Percentiles rank a stretch among this genome's conserved stretches.
Conservation (phyloP, 2,113 vertebrate species). For the Terrapene triunguis region DNA sequence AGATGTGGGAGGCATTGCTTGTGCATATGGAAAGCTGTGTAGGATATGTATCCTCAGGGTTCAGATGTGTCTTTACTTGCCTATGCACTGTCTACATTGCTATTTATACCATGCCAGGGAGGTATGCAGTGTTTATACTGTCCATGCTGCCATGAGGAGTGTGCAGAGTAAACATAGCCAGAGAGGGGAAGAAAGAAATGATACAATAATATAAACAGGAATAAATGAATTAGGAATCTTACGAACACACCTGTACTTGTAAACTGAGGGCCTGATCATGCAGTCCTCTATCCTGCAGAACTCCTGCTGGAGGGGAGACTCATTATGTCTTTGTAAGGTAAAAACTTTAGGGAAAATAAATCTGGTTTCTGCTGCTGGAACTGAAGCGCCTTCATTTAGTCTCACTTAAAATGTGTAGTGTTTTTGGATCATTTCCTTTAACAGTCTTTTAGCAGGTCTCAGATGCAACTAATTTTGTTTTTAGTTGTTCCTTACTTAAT, state of each 20-base stretch:
- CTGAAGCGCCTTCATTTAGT: slow-evolving; percentile 8
- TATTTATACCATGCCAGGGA: too few relatives aligned
- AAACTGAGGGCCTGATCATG: neutral
- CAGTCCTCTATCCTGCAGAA: slow-evolving; percentile 6
- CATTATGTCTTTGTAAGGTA: slow-evolving; percentile 45
- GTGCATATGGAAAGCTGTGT: neutral
- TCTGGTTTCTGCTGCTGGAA: slow-evolving; percentile 11
- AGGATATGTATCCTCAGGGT: neutral
- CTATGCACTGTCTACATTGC: too few relatives aligned
- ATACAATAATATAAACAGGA: neutral
- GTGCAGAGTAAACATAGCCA: neutral
- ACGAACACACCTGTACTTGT: neutral
- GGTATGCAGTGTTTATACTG: too few relatives aligned
- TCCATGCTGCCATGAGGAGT: too few relatives aligned
- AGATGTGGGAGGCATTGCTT: neutral
- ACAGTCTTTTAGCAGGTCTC: slow-evolving; percentile 67
- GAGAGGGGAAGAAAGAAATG: neutral
- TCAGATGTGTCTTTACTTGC: too few relatives aligned
- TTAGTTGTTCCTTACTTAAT: slow-evolving; percentile 24
- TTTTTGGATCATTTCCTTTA: slow-evolving; percentile 57
- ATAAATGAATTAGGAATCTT: neutral
- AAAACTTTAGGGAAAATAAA: slow-evolving; percentile 54
- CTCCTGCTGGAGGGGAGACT: slow-evolving; percentile 8
- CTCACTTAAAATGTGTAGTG: slow-evolving; percentile 48
- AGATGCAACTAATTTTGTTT: slow-evolving; percentile 56